Conservation (phyloP, 2,888 invertebrate genomes). For the Coelinius sp. region DNA sequence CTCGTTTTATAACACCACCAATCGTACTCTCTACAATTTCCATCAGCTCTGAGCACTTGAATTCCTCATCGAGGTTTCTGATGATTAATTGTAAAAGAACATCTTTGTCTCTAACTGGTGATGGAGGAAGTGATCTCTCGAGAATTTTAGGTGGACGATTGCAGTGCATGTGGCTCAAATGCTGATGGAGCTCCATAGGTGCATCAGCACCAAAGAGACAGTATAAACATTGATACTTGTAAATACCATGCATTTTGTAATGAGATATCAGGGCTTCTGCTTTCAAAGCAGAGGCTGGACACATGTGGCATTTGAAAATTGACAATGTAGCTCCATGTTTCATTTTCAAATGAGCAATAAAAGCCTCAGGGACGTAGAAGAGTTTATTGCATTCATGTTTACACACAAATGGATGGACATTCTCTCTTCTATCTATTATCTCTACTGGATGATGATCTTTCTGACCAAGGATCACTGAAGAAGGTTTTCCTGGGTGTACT, state of each 20-base stretch:
- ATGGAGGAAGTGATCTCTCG: conserved; percentile 60
- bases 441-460: conserved; percentile 51
- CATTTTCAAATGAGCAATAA: conserved; percentile 61
- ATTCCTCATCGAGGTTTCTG: conserved; percentile 56
- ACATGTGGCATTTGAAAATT: conserved; percentile 69
- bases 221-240: conserved; percentile 72
- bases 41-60: conserved; percentile 44
- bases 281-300: conserved; percentile 68
- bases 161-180: conserved; percentile 71
- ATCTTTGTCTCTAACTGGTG: conserved; percentile 55
- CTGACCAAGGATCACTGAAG: conserved; percentile 46
- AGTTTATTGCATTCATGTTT: conserved; percentile 63
- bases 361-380: conserved; percentile 66
- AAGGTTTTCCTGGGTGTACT: conserved; percentile 35
- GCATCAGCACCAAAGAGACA: conserved; percentile 69
- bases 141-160: conserved; percentile 66
- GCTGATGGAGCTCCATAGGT: conserved; percentile 69
- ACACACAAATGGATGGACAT: conserved; percentile 63
- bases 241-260: conserved; percentile 69
- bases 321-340: conserved; percentile 53
- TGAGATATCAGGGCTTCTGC: conserved; percentile 62
- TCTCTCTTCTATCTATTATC: conserved; percentile 55
- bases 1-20: background rate
- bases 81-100: conserved; percentile 62
- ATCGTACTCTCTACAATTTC: background rate